Conservation (phyloP, 1,140 invertebrate genomes). For the Formica exsecta region DNA sequence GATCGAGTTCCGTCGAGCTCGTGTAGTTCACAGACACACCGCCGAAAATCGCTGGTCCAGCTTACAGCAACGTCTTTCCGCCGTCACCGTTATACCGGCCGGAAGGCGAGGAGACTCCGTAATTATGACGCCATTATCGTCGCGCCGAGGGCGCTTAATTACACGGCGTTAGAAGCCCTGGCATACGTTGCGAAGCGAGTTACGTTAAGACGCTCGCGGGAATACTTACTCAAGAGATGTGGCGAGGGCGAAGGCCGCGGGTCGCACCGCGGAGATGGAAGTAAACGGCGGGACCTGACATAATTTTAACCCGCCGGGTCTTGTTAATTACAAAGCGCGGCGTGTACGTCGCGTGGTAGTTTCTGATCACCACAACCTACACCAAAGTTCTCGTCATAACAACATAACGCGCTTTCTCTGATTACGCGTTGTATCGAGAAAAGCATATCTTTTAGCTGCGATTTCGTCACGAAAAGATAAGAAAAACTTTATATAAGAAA, state of each 20-base stretch:
- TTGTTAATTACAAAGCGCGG: slow-evolving; percentile 72
- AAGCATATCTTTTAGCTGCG: not conserved
- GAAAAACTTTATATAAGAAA: not conserved
- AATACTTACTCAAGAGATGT: slow-evolving; percentile 66
- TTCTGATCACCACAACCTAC: slow-evolving; percentile 58
- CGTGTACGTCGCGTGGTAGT: slow-evolving; percentile 48
- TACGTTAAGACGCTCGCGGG: slow-evolving; percentile 75
- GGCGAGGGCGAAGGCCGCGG: slow-evolving; percentile 33
- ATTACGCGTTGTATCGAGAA: not conserved
- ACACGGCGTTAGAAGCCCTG: slow-evolving; percentile 69
- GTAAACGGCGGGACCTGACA: slow-evolving; percentile 61
- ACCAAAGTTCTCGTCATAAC: not conserved
- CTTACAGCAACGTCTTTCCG: slow-evolving; percentile 6
- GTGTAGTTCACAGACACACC: not conserved
- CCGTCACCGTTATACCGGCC: not conserved
- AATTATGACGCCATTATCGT: slow-evolving; percentile 75
- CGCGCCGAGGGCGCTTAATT: slow-evolving; percentile 74
- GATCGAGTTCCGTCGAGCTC: not conserved
- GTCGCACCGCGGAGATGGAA: slow-evolving; percentile 35
- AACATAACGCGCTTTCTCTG: not conserved
- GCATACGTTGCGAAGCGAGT: slow-evolving; percentile 70
- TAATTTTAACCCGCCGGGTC: slow-evolving; percentile 67
- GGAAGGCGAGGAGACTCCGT: slow-evolving; percentile 55
- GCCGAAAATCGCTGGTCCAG: not conserved
- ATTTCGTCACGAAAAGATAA: not conserved